These are phyloP conservation scores for Merops nubicus DNA, from an alignment of 2,113 vertebrate genomes.

Conservation along the genomic window DNA sequence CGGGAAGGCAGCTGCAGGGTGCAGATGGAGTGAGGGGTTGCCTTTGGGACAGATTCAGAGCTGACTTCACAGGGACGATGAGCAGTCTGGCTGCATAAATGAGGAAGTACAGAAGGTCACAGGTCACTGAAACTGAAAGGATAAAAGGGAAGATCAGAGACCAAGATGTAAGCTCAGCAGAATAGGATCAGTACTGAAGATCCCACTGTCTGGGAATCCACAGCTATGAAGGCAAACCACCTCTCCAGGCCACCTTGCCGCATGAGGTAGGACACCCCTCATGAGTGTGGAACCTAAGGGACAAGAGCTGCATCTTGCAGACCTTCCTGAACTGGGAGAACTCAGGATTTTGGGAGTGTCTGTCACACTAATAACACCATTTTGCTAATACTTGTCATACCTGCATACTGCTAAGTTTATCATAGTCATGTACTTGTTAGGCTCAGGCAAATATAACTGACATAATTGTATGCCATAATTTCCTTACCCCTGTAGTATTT, in stretches of 20 bases:
- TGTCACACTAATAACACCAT: background rate
- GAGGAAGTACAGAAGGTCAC: background rate
- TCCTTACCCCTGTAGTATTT: background rate
- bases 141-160: background rate
- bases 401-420: background rate
- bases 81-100: background rate
- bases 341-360: background rate
- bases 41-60: background rate
- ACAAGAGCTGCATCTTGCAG: background rate
- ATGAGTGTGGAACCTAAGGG: background rate
- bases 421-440: background rate
- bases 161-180: background rate
- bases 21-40: fast-evolving
- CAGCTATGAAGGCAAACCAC: background rate
- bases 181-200: background rate
- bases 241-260: background rate
- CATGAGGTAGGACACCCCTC: background rate
- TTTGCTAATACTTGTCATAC: background rate
- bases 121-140: background rate
- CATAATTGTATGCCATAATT: background rate
- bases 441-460: background rate
- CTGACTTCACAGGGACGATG: background rate
- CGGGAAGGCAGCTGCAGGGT: background rate
- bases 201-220: background rate
- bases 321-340: background rate